phyloP scores from a whole-genome alignment of 1,140 invertebrate species.

The Ectropis grisescens region DNA sequence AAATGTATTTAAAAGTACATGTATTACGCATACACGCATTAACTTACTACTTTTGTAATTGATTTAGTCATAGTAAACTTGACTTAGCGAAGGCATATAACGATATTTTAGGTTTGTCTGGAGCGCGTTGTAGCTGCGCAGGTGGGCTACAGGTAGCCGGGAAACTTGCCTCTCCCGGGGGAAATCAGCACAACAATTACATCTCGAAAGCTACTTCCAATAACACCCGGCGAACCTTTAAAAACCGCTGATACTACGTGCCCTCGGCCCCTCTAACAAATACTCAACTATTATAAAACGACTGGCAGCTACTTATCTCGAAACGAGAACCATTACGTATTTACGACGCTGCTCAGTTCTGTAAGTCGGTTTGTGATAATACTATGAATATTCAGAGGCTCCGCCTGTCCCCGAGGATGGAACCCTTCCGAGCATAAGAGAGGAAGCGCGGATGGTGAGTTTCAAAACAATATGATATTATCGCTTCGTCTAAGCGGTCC shows the following conservation, averaged over 20 bases:
- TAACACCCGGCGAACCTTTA: constrained; percentile 38
- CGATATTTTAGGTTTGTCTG: no score
- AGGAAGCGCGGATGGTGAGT: constrained; percentile 55
- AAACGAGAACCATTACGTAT: constrained; percentile 30
- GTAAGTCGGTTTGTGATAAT: constrained; percentile 42
- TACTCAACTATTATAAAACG: constrained; percentile 7
- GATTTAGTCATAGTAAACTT: no score
- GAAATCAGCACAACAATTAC: constrained; percentile 64
- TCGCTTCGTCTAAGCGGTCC: constrained; percentile 58
- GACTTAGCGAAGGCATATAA: no score
- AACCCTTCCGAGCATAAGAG: constrained; percentile 59
- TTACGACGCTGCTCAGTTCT: constrained; percentile 34
- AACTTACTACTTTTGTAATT: no score
- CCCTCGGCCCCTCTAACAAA: constrained; percentile 1
- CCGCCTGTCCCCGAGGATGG: constrained; percentile 43
- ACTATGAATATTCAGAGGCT: constrained; percentile 53
- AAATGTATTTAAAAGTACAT: no score
- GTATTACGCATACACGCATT: no score
- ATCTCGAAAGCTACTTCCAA: constrained; percentile 49
- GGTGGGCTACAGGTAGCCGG: constrained; percentile 22
- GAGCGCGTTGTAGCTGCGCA: no score
- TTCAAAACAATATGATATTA: constrained; percentile 68
- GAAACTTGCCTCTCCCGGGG: constrained; percentile 37
- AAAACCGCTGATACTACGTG: constrained; percentile 14
- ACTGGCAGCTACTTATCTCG: constrained; percentile 19